phyloP scores from a whole-genome alignment of 2,888 invertebrate genomes.

The Coelinius sp. region DNA sequence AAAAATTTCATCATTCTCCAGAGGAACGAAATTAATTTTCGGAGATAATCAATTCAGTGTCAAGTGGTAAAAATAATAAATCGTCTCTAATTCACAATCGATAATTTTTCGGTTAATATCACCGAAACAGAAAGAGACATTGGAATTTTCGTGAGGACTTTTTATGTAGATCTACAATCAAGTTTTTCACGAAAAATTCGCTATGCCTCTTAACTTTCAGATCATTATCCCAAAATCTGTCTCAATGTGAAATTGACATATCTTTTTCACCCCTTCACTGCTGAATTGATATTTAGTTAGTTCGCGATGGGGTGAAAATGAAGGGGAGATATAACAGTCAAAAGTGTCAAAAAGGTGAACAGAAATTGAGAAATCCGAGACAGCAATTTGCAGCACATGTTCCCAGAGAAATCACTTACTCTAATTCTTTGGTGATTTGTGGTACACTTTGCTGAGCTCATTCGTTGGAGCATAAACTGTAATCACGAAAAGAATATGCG shows the following conservation, averaged over 20 bases:
- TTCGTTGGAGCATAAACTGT: constrained; percentile 92
- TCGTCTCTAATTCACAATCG: too few relatives aligned
- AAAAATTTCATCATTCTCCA: constrained; percentile 16
- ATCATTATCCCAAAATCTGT: neutral
- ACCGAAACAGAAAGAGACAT: too few relatives aligned
- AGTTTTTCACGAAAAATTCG: too few relatives aligned
- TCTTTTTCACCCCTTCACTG: constrained; percentile 15
- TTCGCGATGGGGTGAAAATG: constrained; percentile 9
- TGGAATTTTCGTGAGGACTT: too few relatives aligned
- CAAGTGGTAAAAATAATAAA: neutral
- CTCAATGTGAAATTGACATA: neutral
- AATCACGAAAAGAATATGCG: constrained; percentile 72
- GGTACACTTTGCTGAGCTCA: constrained; percentile 88
- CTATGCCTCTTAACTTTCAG: too few relatives aligned
- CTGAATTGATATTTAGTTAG: neutral
- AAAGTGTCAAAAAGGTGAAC: constrained; percentile 14
- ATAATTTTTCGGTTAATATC: too few relatives aligned
- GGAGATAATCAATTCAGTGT: constrained; percentile 26
- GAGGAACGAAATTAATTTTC: constrained; percentile 30
- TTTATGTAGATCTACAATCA: too few relatives aligned
- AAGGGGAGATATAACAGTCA: constrained; percentile 17
- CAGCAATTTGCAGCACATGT: constrained; percentile 58
- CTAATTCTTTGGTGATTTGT: constrained; percentile 91
- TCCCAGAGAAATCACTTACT: constrained; percentile 79
- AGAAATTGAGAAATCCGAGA: constrained; percentile 52